These are phyloP conservation scores for Nasonovia ribisnigri DNA, from an alignment of 2,888 invertebrate species.

Conservation along the genomic window DNA sequence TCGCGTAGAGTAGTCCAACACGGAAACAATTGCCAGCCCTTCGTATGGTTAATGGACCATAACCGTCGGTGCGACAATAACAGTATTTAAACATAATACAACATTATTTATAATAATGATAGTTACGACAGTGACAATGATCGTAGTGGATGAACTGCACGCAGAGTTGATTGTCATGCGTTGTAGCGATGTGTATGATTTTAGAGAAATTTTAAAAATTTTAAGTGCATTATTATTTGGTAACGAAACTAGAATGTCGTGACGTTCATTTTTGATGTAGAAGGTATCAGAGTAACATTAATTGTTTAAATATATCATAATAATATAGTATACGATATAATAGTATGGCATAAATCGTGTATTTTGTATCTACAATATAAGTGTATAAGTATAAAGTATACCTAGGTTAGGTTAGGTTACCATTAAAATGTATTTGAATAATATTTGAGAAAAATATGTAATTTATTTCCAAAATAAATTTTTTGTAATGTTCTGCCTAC, in stretches of 20 bases:
- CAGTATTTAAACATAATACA: background rate
- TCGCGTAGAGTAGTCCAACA: background rate
- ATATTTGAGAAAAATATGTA: background rate
- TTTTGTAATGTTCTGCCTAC: background rate
- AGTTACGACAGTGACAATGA: background rate
- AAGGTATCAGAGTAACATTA: fast-evolving
- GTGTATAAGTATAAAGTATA: background rate
- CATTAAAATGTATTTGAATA: background rate
- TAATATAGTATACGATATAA: background rate
- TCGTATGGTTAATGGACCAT: background rate
- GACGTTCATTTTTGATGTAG: background rate
- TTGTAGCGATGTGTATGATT: background rate
- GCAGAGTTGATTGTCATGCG: background rate
- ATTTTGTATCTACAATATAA: too few species aligned
- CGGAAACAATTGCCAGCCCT: background rate
- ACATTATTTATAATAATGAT: background rate
- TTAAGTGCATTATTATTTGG: background rate
- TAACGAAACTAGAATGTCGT: background rate
- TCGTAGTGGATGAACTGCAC: background rate
- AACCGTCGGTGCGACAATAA: background rate
- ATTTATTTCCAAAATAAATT: background rate
- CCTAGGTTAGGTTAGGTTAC: too few species aligned
- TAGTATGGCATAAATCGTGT: background rate
- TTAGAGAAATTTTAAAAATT: background rate
- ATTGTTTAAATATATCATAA: background rate